phyloP scores from a whole-genome alignment of 2,888 invertebrate species.

The Athripsodes cinereus region DNA sequence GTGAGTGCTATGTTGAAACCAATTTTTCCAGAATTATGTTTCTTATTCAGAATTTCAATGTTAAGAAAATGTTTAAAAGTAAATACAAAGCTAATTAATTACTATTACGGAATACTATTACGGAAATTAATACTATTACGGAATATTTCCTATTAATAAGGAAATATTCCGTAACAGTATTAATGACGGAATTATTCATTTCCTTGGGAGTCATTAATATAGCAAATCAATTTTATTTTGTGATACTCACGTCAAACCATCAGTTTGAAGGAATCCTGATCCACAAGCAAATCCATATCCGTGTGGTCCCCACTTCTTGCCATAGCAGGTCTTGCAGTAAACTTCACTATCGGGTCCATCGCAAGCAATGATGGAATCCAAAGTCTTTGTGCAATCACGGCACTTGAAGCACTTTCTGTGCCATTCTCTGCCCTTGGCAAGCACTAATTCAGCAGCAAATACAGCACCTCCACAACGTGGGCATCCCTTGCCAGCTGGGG shows the following conservation, averaged over 20 bases:
- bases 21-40: no score
- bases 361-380: constrained; percentile 94
- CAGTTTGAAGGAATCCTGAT: constrained; percentile 88
- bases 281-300: constrained; percentile 95
- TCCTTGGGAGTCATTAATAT: no score
- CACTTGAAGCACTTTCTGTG: constrained; percentile 93
- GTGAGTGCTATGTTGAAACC: no score
- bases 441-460: constrained; percentile 90
- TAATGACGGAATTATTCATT: no score
- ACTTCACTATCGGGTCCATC: constrained; percentile 90
- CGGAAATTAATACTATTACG: no score
- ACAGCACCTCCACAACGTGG: constrained; percentile 86
- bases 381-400: constrained; percentile 84
- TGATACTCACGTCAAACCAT: constrained; percentile 72
- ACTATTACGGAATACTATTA: no score
- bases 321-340: constrained; percentile 96
- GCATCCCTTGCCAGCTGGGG: constrained; percentile 80
- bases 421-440: constrained; percentile 87
- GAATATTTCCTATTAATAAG: neutral
- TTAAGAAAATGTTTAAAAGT: no score
- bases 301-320: constrained; percentile 96
- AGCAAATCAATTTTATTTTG: no score
- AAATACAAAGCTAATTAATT: no score
- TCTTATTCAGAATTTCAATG: no score
- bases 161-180: neutral